Evolutionary conservation across 2,113 vertebrate genomes (phyloP).

Genomic region (Eulacestoma nigropectus): DNA sequence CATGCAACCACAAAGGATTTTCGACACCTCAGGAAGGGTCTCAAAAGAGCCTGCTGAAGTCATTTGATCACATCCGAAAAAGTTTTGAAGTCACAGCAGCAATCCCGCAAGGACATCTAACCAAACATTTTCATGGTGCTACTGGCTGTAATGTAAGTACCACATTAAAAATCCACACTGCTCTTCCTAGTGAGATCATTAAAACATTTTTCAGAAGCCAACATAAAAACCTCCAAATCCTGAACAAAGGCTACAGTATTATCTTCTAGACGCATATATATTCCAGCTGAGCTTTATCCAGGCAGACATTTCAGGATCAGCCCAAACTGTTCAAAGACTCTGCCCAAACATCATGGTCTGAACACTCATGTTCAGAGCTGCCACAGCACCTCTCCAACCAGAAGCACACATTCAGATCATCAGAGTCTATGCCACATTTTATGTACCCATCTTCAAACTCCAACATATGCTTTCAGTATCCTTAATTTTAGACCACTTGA

Average conservation of each 20-base stretch:
- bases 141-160: not conserved
- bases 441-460: not conserved
- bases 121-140: not conserved
- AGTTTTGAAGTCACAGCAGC: not conserved
- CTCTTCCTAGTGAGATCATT: not conserved
- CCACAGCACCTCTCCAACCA: not conserved
- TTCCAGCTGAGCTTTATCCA: not conserved
- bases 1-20: not conserved
- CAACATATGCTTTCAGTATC: accelerated
- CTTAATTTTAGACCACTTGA: not conserved
- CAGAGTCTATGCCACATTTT: not conserved
- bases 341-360: not conserved
- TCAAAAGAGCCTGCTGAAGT: not conserved
- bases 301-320: not conserved
- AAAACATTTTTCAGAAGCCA: not conserved
- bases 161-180: not conserved
- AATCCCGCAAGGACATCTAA: not conserved
- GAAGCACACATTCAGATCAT: not conserved
- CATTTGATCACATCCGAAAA: not conserved
- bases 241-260: not conserved
- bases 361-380: not conserved
- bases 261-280: not conserved
- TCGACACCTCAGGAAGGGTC: not conserved
- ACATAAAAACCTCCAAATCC: not conserved
- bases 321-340: not conserved